Percentiles rank a stretch among this genome's conserved stretches.
These are phyloP conservation scores for Macrotis lagotis DNA, from an alignment of 2,113 vertebrate species.

Conservation along the genomic window DNA sequence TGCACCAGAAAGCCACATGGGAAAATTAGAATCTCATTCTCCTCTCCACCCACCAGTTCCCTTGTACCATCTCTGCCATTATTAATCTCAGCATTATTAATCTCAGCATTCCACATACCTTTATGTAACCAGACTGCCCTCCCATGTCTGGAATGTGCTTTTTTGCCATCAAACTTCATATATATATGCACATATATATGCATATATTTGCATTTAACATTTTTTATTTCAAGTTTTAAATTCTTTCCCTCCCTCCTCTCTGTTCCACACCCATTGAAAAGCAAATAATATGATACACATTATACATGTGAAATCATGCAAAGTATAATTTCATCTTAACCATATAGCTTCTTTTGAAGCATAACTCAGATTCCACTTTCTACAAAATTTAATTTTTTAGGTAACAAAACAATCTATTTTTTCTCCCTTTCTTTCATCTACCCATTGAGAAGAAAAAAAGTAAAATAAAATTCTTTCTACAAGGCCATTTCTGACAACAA, in stretches of 20 bases:
- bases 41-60: background rate
- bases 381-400: no score
- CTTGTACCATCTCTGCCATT: background rate
- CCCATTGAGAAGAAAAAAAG: no score
- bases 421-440: no score
- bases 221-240: background rate
- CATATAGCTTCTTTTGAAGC: no score
- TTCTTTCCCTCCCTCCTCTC: background rate
- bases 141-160: background rate
- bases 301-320: background rate
- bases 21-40: background rate
- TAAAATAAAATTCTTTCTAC: no score
- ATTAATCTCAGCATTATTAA: background rate
- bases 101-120: background rate
- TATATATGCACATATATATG: background rate
- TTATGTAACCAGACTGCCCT: background rate
- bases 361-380: no score
- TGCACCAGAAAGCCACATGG: background rate
- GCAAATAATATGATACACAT: background rate
- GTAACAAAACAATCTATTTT: no score
- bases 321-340: background rate
- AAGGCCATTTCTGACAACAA: no score
- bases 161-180: background rate
- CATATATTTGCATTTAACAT: background rate
- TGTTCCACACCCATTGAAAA: background rate